Conservation (phyloP, 2,888 invertebrate genomes). For the Ferdinandea cuprea region DNA sequence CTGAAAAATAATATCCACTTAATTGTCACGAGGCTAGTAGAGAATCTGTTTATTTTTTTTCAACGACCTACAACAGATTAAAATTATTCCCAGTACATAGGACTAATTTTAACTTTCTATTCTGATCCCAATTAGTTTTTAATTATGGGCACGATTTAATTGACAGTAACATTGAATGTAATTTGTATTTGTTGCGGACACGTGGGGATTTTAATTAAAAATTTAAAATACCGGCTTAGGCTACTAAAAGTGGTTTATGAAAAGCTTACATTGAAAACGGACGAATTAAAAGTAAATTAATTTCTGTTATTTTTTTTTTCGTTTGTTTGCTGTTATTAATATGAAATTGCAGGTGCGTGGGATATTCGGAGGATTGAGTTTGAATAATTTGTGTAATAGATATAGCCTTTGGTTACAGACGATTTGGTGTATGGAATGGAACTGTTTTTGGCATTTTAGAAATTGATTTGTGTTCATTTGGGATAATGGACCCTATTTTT, state of each 20-base stretch:
- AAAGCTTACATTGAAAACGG: not conserved
- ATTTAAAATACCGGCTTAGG: slow-evolving; percentile 27
- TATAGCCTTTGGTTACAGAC: no score
- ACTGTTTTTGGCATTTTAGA: no score
- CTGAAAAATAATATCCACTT: slow-evolving; percentile 30
- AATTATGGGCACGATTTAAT: slow-evolving; percentile 54
- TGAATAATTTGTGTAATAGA: no score
- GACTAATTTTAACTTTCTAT: slow-evolving; percentile 25
- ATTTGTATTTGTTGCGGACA: slow-evolving; percentile 18
- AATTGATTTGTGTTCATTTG: no score
- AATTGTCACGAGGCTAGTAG: slow-evolving; percentile 12
- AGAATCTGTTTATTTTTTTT: not conserved
- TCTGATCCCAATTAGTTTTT: slow-evolving; percentile 52
- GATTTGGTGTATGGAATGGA: no score
- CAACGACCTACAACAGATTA: slow-evolving; percentile 12
- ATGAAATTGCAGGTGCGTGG: not conserved
- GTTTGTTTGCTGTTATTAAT: not conserved
- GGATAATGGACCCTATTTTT: no score
- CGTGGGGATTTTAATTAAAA: slow-evolving; percentile 35
- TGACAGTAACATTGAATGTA: slow-evolving; percentile 40
- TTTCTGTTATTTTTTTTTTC: not conserved
- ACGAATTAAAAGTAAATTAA: slow-evolving; percentile 22
- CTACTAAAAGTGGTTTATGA: slow-evolving; percentile 1
- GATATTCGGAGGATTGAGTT: not conserved
- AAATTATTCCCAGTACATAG: slow-evolving; percentile 45